These are phyloP conservation scores for Sarcophaga subvicina DNA, from an alignment of 2,888 invertebrate genomes.

Conservation along the genomic window DNA sequence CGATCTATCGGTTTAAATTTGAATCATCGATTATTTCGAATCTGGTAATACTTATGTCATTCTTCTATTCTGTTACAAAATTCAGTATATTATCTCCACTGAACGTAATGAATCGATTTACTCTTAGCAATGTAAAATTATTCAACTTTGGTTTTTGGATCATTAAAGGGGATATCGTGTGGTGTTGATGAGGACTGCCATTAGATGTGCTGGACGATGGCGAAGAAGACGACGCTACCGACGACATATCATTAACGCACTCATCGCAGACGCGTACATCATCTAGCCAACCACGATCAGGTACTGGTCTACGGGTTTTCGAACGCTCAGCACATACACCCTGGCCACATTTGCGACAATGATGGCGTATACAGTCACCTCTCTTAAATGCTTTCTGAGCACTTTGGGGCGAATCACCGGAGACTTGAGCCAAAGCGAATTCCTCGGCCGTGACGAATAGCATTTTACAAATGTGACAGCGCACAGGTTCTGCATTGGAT, in stretches of 20 bases:
- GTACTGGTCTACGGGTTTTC: constrained; percentile 85
- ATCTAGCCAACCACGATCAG: constrained; percentile 87
- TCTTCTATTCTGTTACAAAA: too few relatives aligned
- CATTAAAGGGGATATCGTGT: constrained; percentile 36
- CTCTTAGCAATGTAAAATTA: neutral
- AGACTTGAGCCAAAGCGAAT: constrained; percentile 76
- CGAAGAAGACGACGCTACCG: neutral
- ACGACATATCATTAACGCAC: constrained; percentile 81
- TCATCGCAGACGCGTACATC: constrained; percentile 90
- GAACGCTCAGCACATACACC: constrained; percentile 86
- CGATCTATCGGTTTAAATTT: too few relatives aligned
- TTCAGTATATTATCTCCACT: too few relatives aligned
- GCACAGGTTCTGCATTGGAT: constrained; percentile 87
- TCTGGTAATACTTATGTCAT: too few relatives aligned
- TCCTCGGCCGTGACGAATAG: constrained; percentile 83
- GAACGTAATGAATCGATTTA: too few relatives aligned
- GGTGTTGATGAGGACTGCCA: constrained; percentile 33
- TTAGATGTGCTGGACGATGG: constrained; percentile 18
- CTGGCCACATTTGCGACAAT: constrained; percentile 88
- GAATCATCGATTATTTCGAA: too few relatives aligned
- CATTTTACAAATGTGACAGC: constrained; percentile 86
- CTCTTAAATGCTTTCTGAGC: constrained; percentile 55
- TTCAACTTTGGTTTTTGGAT: constrained; percentile 67
- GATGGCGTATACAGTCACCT: constrained; percentile 83
- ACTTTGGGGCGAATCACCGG: constrained; percentile 37